Evolutionary conservation across 2,888 invertebrate species (phyloP).

Genomic region (Poecilus cupreus): DNA sequence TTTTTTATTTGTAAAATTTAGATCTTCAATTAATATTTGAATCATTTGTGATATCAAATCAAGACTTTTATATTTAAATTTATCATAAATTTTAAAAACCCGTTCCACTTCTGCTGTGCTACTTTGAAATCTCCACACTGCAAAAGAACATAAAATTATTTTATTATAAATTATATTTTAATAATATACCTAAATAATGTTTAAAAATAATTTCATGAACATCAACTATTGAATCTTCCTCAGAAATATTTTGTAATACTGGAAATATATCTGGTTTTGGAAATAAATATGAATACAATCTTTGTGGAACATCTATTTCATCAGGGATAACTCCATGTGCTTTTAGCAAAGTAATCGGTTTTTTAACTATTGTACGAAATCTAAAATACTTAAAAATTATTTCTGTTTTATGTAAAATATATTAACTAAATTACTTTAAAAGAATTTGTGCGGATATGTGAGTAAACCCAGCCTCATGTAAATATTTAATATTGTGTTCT

Average conservation of each 20-base stretch:
- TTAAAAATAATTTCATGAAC: slow-evolving; percentile 52
- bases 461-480: slow-evolving; percentile 44
- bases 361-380: slow-evolving; percentile 47
- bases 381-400: slow-evolving; percentile 19
- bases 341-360: slow-evolving; percentile 47
- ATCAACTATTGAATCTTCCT: slow-evolving; percentile 41
- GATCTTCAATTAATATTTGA: slow-evolving; percentile 27
- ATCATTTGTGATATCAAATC: slow-evolving; percentile 51
- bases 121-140: slow-evolving; percentile 35
- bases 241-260: slow-evolving; percentile 35
- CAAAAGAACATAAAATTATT: background rate
- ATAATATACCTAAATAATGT: slow-evolving; percentile 45
- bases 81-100: slow-evolving; percentile 46
- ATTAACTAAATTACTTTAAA: slow-evolving; percentile 32
- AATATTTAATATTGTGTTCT: slow-evolving; percentile 52
- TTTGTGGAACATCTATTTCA: slow-evolving; percentile 11
- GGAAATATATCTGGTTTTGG: slow-evolving; percentile 35
- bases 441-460: slow-evolving; percentile 35
- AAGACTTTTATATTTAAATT: slow-evolving; percentile 49
- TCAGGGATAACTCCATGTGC: slow-evolving; percentile 45
- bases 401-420: background rate
- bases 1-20: slow-evolving; percentile 31
- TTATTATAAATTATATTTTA: too few relatives aligned
- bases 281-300: slow-evolving; percentile 43
- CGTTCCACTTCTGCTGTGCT: slow-evolving; percentile 3